A percentile compares a stretch with the other conserved stretches of the same genome.
Conservation (phyloP, 92 coral and sea anemone species). For the Siderastrea radians region DNA sequence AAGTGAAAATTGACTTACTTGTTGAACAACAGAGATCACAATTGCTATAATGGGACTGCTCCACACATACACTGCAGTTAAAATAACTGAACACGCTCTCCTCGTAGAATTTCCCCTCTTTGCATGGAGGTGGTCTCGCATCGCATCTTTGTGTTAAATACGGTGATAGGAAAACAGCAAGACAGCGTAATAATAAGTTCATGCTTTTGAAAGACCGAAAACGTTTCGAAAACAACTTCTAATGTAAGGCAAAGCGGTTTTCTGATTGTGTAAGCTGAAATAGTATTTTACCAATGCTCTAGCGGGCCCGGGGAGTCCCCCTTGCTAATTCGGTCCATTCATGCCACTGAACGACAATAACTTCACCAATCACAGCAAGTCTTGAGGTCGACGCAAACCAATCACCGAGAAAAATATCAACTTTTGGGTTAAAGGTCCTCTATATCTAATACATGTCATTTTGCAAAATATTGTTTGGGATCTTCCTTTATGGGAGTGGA, state of each 20-base stretch:
- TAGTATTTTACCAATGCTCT: too few species aligned
- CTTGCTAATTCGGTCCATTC: neutral
- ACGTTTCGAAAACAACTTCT: neutral
- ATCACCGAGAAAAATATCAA: too few species aligned
- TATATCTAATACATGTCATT: too few species aligned
- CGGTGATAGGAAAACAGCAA: neutral
- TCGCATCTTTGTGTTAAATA: neutral
- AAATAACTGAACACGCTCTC: neutral
- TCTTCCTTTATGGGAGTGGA: too few species aligned
- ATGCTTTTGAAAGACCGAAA: neutral
- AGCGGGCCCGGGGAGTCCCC: constrained; percentile 14
- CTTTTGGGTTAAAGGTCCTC: too few species aligned
- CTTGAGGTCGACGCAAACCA: too few species aligned
- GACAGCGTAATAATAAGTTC: neutral
- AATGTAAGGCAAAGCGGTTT: neutral
- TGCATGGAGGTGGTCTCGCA: neutral
- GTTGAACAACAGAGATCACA: neutral
- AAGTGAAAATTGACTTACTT: neutral
- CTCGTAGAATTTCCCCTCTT: neutral
- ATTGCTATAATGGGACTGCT: neutral
- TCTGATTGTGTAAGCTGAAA: neutral
- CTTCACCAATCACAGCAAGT: neutral
- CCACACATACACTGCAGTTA: neutral
- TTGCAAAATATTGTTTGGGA: too few species aligned
- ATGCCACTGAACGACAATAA: neutral